Conservation (phyloP, 1,140 invertebrate species). For the Zaprionus capensis region DNA sequence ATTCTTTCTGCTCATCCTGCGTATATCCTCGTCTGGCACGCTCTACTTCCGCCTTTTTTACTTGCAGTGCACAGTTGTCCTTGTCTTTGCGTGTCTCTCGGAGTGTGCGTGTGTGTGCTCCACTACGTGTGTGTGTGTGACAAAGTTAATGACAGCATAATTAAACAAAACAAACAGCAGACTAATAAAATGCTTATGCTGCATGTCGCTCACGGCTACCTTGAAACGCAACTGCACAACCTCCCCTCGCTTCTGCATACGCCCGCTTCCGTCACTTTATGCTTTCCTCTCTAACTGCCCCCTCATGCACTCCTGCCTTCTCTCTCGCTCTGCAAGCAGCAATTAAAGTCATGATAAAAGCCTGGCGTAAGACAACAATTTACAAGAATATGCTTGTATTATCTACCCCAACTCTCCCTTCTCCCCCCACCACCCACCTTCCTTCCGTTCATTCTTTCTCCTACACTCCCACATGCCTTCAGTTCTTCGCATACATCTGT, state of each 20-base stretch:
- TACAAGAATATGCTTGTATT: conserved; percentile 1
- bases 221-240: conserved; percentile 32
- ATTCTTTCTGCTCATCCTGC: not conserved
- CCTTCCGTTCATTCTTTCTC: not conserved
- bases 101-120: conserved; percentile 4
- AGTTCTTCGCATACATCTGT: conserved; percentile 6
- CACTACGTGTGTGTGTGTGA: conserved; percentile 47
- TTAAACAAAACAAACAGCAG: conserved; percentile 81
- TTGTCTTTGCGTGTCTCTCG: conserved; percentile 8
- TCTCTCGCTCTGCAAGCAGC: conserved; percentile 58
- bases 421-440: not conserved
- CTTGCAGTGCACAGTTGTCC: conserved; percentile 8
- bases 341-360: conserved; percentile 74
- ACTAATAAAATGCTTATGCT: conserved; percentile 77
- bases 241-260: conserved; percentile 18
- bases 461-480: not conserved
- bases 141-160: conserved; percentile 81
- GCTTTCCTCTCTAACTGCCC: not conserved
- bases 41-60: not conserved
- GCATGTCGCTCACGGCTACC: conserved; percentile 53
- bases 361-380: conserved; percentile 59
- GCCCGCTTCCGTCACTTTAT: not conserved
- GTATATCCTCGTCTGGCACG: conserved; percentile 6
- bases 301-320: not conserved
- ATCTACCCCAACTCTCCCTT: not conserved